These are phyloP conservation scores for Stenodema calcarata DNA, from an alignment of 2,888 invertebrate species.

Conservation along the genomic window DNA sequence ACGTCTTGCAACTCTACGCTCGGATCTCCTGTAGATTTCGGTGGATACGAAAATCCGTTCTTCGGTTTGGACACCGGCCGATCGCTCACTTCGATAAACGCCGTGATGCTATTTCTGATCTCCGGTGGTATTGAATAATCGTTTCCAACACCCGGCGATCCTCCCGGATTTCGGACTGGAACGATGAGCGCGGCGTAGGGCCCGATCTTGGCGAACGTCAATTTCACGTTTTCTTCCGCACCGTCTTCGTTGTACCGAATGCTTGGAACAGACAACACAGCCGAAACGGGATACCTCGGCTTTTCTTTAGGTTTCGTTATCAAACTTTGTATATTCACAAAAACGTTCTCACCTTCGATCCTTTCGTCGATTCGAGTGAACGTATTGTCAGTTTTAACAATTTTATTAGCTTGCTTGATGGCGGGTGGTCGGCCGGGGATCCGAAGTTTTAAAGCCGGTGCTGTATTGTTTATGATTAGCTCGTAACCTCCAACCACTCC, in stretches of 20 bases:
- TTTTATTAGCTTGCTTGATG: not conserved
- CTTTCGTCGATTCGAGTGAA: not conserved
- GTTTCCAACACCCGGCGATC: not conserved
- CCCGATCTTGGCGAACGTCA: slow-evolving; percentile 16
- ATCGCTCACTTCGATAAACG: slow-evolving; percentile 7
- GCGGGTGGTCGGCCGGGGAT: not conserved
- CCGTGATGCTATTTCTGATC: not conserved
- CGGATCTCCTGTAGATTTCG: not conserved
- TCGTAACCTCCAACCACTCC: slow-evolving; percentile 27
- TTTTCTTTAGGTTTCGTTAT: not conserved
- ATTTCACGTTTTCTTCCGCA: not conserved
- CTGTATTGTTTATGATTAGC: slow-evolving; percentile 36
- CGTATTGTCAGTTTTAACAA: not conserved
- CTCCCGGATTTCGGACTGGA: not conserved
- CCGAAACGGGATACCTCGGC: not conserved
- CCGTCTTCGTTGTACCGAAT: not conserved
- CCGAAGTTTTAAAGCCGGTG: not conserved
- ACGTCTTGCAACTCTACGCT: not conserved
- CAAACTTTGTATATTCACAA: slow-evolving; percentile 5
- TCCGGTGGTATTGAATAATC: not conserved
- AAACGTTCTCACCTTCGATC: not conserved
- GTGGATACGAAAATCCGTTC: not conserved
- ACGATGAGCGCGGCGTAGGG: slow-evolving; percentile 36
- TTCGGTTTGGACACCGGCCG: not conserved
- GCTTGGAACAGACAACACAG: slow-evolving; percentile 6